Conservation (phyloP, 1,140 invertebrate genomes). For the Brachionus manjavacas region DNA sequence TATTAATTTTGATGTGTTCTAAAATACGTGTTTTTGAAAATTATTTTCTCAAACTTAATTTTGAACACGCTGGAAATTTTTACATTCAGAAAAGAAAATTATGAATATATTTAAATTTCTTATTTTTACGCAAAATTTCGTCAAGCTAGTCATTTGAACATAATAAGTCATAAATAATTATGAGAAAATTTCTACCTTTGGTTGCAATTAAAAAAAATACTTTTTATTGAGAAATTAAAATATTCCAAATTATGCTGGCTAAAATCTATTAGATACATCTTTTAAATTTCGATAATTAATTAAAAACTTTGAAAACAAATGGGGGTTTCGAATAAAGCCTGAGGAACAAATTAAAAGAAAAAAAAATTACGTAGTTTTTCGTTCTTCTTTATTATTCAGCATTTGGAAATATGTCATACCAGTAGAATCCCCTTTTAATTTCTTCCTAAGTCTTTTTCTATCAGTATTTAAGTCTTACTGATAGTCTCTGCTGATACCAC, state of each 20-base stretch:
- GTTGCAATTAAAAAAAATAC: background rate
- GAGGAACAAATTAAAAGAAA: no score
- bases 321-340: background rate
- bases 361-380: no score
- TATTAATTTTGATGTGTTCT: background rate
- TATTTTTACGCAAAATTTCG: background rate
- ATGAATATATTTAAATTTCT: background rate
- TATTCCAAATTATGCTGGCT: background rate
- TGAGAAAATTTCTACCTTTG: background rate
- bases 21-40: background rate
- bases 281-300: background rate
- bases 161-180: background rate
- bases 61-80: conserved; percentile 27
- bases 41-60: background rate
- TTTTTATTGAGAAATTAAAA: background rate
- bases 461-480: no score
- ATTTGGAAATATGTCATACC: no score
- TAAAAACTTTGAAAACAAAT: background rate
- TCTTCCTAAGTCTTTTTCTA: no score
- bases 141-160: background rate
- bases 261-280: background rate
- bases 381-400: no score
- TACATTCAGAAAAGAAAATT: background rate
- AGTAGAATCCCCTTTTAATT: no score
- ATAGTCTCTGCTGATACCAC: no score